These are phyloP conservation scores for Umimayanthus kanabou DNA, from an alignment of 92 coral and sea anemone species.

Conservation along the genomic window DNA sequence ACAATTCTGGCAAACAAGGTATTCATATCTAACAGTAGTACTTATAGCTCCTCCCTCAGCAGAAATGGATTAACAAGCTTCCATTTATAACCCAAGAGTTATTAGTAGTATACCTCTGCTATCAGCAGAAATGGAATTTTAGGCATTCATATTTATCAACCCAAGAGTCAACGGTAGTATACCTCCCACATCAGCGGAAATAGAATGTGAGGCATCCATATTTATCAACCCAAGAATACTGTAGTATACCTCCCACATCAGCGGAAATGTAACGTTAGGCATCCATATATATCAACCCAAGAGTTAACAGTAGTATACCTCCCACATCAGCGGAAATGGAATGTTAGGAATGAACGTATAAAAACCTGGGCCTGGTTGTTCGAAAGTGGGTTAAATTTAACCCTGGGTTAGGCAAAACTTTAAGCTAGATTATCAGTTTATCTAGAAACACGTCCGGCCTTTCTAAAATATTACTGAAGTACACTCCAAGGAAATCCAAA, in stretches of 20 bases:
- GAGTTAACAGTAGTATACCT: neutral
- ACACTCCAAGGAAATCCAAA: too few relatives aligned
- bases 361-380: neutral
- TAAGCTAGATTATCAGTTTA: too few relatives aligned
- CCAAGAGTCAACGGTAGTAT: neutral
- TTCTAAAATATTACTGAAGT: too few relatives aligned
- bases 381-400: too few relatives aligned
- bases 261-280: neutral
- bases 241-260: neutral
- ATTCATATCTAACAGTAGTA: neutral
- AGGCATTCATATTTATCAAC: neutral
- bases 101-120: neutral
- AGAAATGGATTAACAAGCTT: neutral
- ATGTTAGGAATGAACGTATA: too few relatives aligned
- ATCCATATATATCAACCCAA: neutral
- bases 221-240: neutral
- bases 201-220: neutral
- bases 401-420: too few relatives aligned
- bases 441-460: too few relatives aligned
- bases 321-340: neutral
- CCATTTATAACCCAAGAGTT: neutral
- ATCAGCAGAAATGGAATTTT: neutral
- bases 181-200: neutral
- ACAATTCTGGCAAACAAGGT: too few relatives aligned
- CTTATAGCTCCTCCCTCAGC: neutral